A percentile compares a stretch with the other conserved stretches of the same genome.
Conservation (phyloP, 2,113 vertebrate species). For the Ranitomeya variabilis region DNA sequence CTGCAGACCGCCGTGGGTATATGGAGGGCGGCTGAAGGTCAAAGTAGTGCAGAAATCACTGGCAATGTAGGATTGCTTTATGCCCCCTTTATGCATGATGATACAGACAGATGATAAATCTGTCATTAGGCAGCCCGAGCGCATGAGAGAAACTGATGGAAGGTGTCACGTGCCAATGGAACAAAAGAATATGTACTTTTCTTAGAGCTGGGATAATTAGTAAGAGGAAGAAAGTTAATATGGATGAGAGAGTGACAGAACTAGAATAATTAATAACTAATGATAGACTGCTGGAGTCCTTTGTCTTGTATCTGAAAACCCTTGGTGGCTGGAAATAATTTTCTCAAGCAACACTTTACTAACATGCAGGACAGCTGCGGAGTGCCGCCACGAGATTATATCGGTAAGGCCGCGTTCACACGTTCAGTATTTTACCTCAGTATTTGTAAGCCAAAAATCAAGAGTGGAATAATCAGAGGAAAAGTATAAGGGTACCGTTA, state of each 20-base stretch:
- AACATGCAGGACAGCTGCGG: constrained; percentile 20
- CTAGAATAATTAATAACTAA: constrained; percentile 58
- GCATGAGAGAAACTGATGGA: constrained; percentile 32
- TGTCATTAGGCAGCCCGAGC: constrained; percentile 13
- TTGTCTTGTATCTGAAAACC: constrained; percentile 42
- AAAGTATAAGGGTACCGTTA: too few relatives aligned
- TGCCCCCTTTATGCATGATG: constrained; percentile 25
- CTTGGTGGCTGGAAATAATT: constrained; percentile 47
- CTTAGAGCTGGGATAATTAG: constrained; percentile 54
- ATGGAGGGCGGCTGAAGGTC: constrained; percentile 42
- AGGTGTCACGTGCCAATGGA: constrained; percentile 18
- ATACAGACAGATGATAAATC: constrained; percentile 47
- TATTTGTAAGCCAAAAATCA: too few relatives aligned
- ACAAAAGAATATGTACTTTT: constrained; percentile 41
- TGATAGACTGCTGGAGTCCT: constrained; percentile 43
- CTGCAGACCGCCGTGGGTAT: constrained; percentile 16
- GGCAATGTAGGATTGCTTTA: constrained; percentile 27
- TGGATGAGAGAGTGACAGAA: constrained; percentile 51
- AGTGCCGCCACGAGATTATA: background rate
- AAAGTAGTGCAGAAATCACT: constrained; percentile 22
- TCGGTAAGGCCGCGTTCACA: too few relatives aligned
- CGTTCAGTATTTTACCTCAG: too few relatives aligned
- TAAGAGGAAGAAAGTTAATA: constrained; percentile 52
- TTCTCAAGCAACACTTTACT: constrained; percentile 33
- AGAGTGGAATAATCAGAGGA: too few relatives aligned